These are phyloP conservation scores for Anthopleura sola DNA, from an alignment of 64 coral and sea anemone species.

Conservation along the genomic window DNA sequence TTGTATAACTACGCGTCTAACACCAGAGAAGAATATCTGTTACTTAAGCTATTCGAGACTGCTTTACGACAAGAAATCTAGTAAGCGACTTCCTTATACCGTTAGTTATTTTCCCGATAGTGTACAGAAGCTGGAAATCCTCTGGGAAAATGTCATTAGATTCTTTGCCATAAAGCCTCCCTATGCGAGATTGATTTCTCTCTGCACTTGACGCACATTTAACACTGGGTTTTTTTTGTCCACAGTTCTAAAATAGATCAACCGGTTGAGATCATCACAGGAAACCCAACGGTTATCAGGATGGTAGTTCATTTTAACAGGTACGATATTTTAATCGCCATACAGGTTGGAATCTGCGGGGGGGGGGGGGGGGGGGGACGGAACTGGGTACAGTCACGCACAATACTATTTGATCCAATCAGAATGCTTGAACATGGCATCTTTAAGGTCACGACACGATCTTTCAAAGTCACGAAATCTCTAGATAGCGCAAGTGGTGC, in stretches of 20 bases:
- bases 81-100: slow-evolving; percentile 31
- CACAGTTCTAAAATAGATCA: slow-evolving; percentile 86
- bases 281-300: slow-evolving; percentile 92
- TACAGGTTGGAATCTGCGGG: too few species aligned
- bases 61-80: slow-evolving; percentile 87
- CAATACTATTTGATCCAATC: too few species aligned
- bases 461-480: too few species aligned
- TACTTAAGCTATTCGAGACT: slow-evolving; percentile 93
- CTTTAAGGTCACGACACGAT: background rate
- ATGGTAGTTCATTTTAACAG: slow-evolving; percentile 98
- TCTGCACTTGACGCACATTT: too few species aligned
- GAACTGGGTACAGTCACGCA: too few species aligned
- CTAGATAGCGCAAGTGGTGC: too few species aligned
- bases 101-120: background rate
- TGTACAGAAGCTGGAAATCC: too few species aligned
- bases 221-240: background rate
- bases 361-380: too few species aligned
- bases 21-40: slow-evolving; percentile 83
- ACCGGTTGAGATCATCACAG: slow-evolving; percentile 95
- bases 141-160: too few species aligned
- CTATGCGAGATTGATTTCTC: too few species aligned
- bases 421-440: background rate
- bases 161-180: too few species aligned
- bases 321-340: slow-evolving; percentile 8
- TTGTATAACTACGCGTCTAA: slow-evolving; percentile 98